Evolutionary conservation across 35 echinoderm and acorn worm species (phyloP), one percentile per base, ranked within the genome.

Genomic region (Heliocidaris erythrogramma): DNA sequence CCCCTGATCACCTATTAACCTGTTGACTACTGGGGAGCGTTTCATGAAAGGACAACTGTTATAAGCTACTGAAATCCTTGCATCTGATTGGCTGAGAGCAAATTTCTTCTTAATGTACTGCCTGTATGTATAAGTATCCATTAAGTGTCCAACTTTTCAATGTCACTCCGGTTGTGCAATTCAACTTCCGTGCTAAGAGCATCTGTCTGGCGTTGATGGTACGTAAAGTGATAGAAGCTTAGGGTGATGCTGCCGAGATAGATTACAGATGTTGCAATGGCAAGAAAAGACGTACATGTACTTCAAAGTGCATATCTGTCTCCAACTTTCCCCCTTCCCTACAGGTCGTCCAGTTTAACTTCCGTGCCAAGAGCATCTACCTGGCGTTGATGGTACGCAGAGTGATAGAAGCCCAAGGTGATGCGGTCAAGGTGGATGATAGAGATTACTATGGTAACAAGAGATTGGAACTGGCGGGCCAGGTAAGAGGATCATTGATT

Each of bases 381-480:
- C n/a, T n/a, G n/a, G n/a, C n/a, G n/a, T n/a, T n/a, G n/a, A n/a
- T n/a, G n/a, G n/a, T n/a, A n/a, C n/a, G n/a, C 17, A 69, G 61
- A 27, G 98, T 99, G 52, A 99, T 99, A 31, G 94, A 97, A 61
- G 98, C 98, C 30, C 97, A 99, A 60, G 98, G 98, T 24, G 98
- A 99, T 91, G 88, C 94, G 2, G 94, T 90, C 85, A 96, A 97
- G 90, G 97, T 99, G 7, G 98, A 99, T 96, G 98, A 99, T 47
- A 93, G 97, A 31, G 98, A 99, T 95, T 99, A 99, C 96, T 99
- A 99, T 97, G 98, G 98, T 94, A 99, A 99, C 96, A 99, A 99
- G 96, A 99, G 98, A 94, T 92, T 99, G 47, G 98, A 97, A 69
- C 88, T 99, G 53, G 98, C 98, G 53, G 98, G 98, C 13, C 98